Evolutionary conservation across 2,888 invertebrate genomes (phyloP).

Genomic region (Beris morrisii): DNA sequence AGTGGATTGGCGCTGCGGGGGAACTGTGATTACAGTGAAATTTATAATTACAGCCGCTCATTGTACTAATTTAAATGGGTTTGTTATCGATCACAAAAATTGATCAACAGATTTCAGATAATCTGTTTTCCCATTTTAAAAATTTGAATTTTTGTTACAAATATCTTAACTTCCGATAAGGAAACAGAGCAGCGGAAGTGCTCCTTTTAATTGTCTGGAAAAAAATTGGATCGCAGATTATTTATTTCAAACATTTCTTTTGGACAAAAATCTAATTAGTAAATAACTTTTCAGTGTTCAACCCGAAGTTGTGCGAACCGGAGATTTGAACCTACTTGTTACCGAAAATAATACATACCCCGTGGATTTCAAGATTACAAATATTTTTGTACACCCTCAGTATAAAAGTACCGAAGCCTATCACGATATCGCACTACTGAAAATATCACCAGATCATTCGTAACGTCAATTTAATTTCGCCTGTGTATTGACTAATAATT

Average conservation of each 20-base stretch:
- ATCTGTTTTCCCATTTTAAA: no score
- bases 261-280: background rate
- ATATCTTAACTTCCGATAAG: no score
- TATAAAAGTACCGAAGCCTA: constrained; percentile 55
- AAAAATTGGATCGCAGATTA: no score
- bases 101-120: no score
- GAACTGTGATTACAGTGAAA: constrained; percentile 24
- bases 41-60: constrained; percentile 32
- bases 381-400: constrained; percentile 52
- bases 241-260: background rate
- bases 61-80: constrained; percentile 22
- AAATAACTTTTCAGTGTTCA: constrained; percentile 45
- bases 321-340: constrained; percentile 52
- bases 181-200: no score
- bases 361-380: constrained; percentile 48
- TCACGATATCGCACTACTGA: constrained; percentile 58
- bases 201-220: background rate
- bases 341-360: constrained; percentile 50
- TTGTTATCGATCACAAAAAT: no score
- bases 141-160: no score
- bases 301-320: constrained; percentile 54
- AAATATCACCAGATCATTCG: constrained; percentile 21
- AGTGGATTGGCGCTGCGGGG: constrained; percentile 35
- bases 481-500: no score
- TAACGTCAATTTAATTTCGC: background rate